Evolutionary conservation across 1,140 invertebrate genomes (phyloP).

Genomic region (Aphidius ervi): DNA sequence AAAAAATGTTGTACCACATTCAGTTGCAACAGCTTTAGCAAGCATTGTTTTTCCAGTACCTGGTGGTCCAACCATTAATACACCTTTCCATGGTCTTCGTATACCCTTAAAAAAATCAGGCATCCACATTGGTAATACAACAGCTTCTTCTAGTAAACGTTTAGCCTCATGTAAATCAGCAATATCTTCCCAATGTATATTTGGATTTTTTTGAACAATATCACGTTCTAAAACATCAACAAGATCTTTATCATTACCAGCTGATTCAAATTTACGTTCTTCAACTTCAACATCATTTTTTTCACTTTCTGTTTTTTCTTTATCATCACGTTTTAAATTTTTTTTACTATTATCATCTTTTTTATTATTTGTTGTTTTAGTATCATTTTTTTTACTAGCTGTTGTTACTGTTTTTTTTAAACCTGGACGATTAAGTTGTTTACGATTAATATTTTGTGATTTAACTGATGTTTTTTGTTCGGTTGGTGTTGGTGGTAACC

Average conservation of each 20-base stretch:
- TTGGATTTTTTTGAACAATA: conserved; percentile 97
- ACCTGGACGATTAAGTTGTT: conserved; percentile 49
- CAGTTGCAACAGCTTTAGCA: conserved; percentile 98
- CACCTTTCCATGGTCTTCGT: conserved; percentile 87
- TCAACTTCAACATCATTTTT: conserved; percentile 69
- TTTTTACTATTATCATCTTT: conserved; percentile 57
- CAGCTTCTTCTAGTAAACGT: conserved; percentile 91
- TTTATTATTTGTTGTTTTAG: conserved; percentile 47
- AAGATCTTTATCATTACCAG: conserved; percentile 85
- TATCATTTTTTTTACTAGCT: conserved; percentile 39
- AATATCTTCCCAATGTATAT: conserved; percentile 96
- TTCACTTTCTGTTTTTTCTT: conserved; percentile 61
- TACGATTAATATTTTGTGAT: conserved; percentile 47
- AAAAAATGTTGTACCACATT: conserved; percentile 99
- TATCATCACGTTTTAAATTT: conserved; percentile 47
- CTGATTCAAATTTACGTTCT: conserved; percentile 87
- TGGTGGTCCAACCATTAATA: conserved; percentile 94
- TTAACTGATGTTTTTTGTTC: conserved; percentile 56
- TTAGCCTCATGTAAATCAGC: conserved; percentile 95
- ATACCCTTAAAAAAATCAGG: conserved; percentile 99
- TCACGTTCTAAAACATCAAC: conserved; percentile 95
- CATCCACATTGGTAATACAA: conserved; percentile 96
- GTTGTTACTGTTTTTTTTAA: conserved; percentile 44
- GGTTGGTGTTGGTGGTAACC: conserved; percentile 83
- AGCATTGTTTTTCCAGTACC: conserved; percentile 99